A percentile compares a stretch with the other conserved stretches of the same genome.
These are phyloP conservation scores for Diachrysia chrysitis DNA, from an alignment of 2,888 invertebrate genomes.

Conservation along the genomic window DNA sequence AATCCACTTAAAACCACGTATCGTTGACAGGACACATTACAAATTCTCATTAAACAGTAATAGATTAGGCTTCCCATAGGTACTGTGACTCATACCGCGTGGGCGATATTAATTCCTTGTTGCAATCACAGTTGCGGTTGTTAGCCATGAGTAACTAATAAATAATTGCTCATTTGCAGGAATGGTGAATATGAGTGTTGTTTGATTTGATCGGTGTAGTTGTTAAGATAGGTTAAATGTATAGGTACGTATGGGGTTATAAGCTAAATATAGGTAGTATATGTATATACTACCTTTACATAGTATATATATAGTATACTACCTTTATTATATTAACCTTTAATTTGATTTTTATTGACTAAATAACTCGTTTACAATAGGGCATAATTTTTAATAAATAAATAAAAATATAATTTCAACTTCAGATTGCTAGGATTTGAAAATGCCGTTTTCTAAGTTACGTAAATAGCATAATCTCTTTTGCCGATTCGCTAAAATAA, in stretches of 20 bases:
- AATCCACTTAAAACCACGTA: constrained; percentile 34
- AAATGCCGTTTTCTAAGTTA: too few species aligned
- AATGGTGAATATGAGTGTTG: constrained; percentile 44
- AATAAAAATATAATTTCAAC: too few species aligned
- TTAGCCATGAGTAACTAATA: constrained; percentile 49
- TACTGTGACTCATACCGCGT: constrained; percentile 65
- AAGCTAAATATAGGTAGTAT: too few species aligned
- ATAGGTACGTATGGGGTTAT: neutral
- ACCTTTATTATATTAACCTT: too few species aligned
- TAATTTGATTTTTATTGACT: too few species aligned
- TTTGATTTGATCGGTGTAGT: constrained; percentile 23
- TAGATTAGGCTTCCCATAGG: constrained; percentile 39
- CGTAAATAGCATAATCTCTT: neutral
- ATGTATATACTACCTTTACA: too few species aligned
- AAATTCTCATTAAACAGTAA: constrained; percentile 55
- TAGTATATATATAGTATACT: too few species aligned
- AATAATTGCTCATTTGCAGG: constrained; percentile 58
- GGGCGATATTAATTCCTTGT: constrained; percentile 68
- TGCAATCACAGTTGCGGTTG: constrained; percentile 58
- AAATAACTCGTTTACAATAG: too few species aligned
- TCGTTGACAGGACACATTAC: constrained; percentile 55
- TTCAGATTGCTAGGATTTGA: too few species aligned
- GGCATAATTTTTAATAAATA: too few species aligned
- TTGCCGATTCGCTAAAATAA: neutral
- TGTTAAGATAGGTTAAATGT: neutral